Conservation (phyloP, 1,140 invertebrate species). For the Drosophila ambigua region DNA sequence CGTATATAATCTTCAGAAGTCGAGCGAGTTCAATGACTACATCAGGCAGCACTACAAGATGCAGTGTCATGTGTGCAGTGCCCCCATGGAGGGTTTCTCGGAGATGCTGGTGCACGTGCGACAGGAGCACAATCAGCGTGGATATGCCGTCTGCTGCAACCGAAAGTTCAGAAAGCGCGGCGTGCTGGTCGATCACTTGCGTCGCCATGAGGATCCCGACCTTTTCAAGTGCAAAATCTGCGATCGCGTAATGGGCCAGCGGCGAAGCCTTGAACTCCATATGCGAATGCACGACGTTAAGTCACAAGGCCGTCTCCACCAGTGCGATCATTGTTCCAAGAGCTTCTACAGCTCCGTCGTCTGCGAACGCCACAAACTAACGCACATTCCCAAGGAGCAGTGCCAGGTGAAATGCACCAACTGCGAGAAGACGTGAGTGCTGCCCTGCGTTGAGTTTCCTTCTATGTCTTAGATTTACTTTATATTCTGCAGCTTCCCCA, state of each 20-base stretch:
- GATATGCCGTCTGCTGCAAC: conserved; percentile 60
- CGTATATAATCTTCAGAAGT: conserved; percentile 48
- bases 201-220: conserved; percentile 64
- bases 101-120: conserved; percentile 50
- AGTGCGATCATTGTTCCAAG: conserved; percentile 67
- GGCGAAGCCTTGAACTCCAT: conserved; percentile 67
- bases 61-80: conserved; percentile 53
- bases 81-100: conserved; percentile 49
- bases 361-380: conserved; percentile 64
- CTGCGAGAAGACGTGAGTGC: conserved; percentile 63
- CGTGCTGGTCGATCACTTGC: conserved; percentile 63
- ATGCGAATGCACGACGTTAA: conserved; percentile 75
- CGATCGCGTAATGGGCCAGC: conserved; percentile 61
- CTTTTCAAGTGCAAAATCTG: conserved; percentile 68
- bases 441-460: background rate
- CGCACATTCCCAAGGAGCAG: conserved; percentile 71
- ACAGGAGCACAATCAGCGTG: conserved; percentile 60
- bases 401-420: conserved; percentile 52
- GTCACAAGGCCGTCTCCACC: conserved; percentile 50
- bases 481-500: conserved; percentile 54
- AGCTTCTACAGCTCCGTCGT: conserved; percentile 64
- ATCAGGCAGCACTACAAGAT: conserved; percentile 62
- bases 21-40: conserved; percentile 62
- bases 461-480: background rate
- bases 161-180: conserved; percentile 66